Conservation (phyloP, 1,140 invertebrate genomes). For the Drosophila obscura region DNA sequence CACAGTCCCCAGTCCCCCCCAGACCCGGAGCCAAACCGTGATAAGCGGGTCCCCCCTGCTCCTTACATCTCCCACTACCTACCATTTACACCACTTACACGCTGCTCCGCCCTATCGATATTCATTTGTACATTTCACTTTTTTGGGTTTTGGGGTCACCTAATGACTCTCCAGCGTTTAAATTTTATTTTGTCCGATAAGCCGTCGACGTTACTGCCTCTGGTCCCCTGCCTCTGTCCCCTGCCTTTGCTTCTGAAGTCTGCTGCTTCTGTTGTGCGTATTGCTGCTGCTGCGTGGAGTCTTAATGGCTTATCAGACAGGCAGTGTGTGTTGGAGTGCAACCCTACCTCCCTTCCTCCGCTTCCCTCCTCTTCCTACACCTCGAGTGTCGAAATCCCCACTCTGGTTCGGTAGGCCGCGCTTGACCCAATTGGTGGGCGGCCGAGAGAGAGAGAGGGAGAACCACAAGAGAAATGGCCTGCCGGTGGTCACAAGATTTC, state of each 20-base stretch:
- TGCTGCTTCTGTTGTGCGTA: conserved; percentile 13
- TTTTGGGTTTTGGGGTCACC: conserved; percentile 73
- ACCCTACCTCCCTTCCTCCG: neutral
- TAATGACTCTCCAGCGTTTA: conserved; percentile 60
- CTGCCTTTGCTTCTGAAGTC: conserved; percentile 45
- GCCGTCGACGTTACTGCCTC: conserved; percentile 9
- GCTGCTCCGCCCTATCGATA: conserved; percentile 33
- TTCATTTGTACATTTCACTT: conserved; percentile 61
- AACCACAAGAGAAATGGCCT: conserved; percentile 60
- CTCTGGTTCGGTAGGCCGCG: conserved; percentile 30
- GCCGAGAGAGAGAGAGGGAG: neutral
- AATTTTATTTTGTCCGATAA: conserved; percentile 59
- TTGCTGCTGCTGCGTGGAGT: conserved; percentile 34
- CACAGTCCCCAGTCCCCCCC: no score
- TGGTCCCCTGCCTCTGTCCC: conserved; percentile 12
- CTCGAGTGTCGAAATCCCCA: conserved; percentile 25
- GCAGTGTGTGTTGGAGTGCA: conserved; percentile 7
- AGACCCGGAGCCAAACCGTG: neutral
- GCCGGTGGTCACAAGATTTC: conserved; percentile 44
- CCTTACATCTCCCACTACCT: neutral
- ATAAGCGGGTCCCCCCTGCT: conserved; percentile 7
- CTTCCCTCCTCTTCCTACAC: conserved; percentile 8
- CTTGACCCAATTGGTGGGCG: conserved; percentile 56
- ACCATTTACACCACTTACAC: neutral
- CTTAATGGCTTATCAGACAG: conserved; percentile 60